These are phyloP conservation scores for Coregonus suidteri DNA, from an alignment of 2,797 vertebrate species.

Conservation along the genomic window DNA sequence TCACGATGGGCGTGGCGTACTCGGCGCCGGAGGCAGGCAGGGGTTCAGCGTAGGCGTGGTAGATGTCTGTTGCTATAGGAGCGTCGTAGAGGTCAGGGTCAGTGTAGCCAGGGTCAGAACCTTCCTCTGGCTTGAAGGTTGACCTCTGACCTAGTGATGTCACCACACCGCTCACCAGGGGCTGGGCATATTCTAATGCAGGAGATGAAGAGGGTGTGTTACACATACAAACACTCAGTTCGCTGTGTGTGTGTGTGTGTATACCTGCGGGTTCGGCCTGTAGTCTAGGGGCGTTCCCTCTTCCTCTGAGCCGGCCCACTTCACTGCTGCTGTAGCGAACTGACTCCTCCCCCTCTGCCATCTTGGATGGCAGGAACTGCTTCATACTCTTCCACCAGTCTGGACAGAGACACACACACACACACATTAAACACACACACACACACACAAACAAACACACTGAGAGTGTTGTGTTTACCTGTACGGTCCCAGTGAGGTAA, in stretches of 20 bases:
- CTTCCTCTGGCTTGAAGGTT: constrained; percentile 94
- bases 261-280: constrained; percentile 88
- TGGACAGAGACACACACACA: constrained; percentile 48
- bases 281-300: constrained; percentile 80
- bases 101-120: constrained; percentile 81
- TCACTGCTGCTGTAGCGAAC: constrained; percentile 91
- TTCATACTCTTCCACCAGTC: constrained; percentile 99
- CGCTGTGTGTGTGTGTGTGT: not conserved
- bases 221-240: not conserved
- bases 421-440: not conserved
- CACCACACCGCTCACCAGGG: constrained; percentile 87
- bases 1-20: constrained; percentile 92
- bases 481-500: constrained; percentile 94
- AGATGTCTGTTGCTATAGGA: constrained; percentile 83
- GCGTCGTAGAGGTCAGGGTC: constrained; percentile 89
- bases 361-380: constrained; percentile 91
- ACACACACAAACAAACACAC: not conserved
- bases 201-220: constrained; percentile 20
- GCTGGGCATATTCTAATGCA: constrained; percentile 90
- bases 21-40: constrained; percentile 89
- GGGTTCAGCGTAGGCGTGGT: constrained; percentile 93
- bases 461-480: constrained; percentile 71
- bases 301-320: constrained; percentile 79
- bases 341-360: constrained; percentile 85
- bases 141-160: constrained; percentile 88